Base-by-base conservation (phyloP, 1,140 invertebrate genomes). In the Acyrthosiphon pisum region DNA sequence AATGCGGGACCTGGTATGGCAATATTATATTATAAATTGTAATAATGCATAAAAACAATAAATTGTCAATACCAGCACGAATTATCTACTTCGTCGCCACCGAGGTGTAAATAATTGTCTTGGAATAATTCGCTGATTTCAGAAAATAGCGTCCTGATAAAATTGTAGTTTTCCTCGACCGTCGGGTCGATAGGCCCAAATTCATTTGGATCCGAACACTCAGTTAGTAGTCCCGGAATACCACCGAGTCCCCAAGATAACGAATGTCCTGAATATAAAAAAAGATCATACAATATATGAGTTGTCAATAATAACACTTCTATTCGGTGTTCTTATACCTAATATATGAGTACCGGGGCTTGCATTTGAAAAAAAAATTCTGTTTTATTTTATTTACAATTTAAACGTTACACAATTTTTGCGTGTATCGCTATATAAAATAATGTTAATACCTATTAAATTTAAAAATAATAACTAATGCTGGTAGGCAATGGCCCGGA, bases 1-100 rank as follows among this genome's bases (percentile, higher is more conserved):
- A 23, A 53, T 22, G 48, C 1, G 18, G 0, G 0, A 53, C 22
- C n/a, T 14, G 23, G 56, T 56, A 60, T 14, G 9, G 0, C 14
- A 9, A 22, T 8, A 60, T 41, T 3, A 41, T 41, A 9, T 30
- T n/a, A 3, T 30, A 60, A 68, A 60, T 30, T 68, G 11, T n/a
- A 41, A 30, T 26, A 30, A 60, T 60, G 14, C 60, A 68, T 30
- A 68, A 68, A 68, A 14, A 14, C 60, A 68, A 30, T 68, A 14
- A 68, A 68, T 68, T 68, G 30, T 68, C 11, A 68, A 95, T 95
- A 98, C 98, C 98, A 99, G 95, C 99, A 99, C 90, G 35, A 8
- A n/a, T 94, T 97, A 97, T 53, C 96, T 96, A 99, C 98, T 96
- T 99, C 99, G 95, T 99, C 98, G 1, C 98, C 98, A 41, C 99